Conservation (phyloP, 1,140 invertebrate genomes). For the Spodoptera litura region DNA sequence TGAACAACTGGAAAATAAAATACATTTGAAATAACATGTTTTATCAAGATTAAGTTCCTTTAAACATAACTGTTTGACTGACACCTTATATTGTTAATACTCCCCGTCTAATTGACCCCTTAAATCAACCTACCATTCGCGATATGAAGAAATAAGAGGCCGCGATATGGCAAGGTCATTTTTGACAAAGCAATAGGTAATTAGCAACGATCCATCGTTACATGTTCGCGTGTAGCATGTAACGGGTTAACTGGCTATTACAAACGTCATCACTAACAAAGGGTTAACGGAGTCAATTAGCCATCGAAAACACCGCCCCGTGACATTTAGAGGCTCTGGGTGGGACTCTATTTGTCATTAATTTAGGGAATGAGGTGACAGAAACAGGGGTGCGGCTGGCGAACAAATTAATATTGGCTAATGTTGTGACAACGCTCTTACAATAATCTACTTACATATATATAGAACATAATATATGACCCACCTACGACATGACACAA, state of each 20-base stretch:
- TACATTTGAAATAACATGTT: too few relatives aligned
- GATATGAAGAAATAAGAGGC: slow-evolving; percentile 6
- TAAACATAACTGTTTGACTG: too few relatives aligned
- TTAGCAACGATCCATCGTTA: slow-evolving; percentile 30
- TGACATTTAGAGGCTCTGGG: slow-evolving; percentile 75
- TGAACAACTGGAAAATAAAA: too few relatives aligned
- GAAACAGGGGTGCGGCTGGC: slow-evolving; percentile 74
- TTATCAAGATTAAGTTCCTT: too few relatives aligned
- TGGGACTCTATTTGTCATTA: slow-evolving; percentile 81
- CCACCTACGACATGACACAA: background rate
- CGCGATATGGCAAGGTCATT: slow-evolving; percentile 22
- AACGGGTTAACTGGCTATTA: slow-evolving; percentile 59
- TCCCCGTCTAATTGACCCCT: background rate
- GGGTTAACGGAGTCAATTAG: slow-evolving; percentile 77
- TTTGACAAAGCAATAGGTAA: slow-evolving; percentile 38
- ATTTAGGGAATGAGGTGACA: slow-evolving; percentile 81
- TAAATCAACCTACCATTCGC: background rate
- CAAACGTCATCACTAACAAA: slow-evolving; percentile 67
- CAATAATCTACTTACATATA: background rate
- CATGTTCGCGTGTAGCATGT: slow-evolving; percentile 49
- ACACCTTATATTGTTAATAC: too few relatives aligned
- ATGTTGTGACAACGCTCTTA: slow-evolving; percentile 57
- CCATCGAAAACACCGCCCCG: slow-evolving; percentile 72
- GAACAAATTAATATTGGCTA: slow-evolving; percentile 73
- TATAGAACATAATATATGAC: background rate